phyloP scores from a whole-genome alignment of 2,888 invertebrate genomes.

The Torymus aiolomorphi region DNA sequence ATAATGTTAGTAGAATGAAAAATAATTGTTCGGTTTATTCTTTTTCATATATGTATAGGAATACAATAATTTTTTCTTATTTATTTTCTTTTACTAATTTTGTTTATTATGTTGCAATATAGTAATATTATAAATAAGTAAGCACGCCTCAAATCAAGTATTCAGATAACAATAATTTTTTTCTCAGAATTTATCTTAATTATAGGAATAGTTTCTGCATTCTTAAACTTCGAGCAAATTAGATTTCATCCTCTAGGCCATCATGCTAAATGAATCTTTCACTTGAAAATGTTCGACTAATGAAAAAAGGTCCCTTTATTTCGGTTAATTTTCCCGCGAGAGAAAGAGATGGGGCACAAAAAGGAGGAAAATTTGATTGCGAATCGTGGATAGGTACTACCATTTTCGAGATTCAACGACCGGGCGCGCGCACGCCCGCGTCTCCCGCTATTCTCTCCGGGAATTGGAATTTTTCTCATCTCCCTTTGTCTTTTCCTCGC shows the following conservation, averaged over 20 bases:
- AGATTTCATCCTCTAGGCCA: not conserved
- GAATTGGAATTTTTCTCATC: constrained; percentile 53
- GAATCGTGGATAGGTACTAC: constrained; percentile 46
- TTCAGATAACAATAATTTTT: too few species aligned
- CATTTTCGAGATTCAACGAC: constrained; percentile 49
- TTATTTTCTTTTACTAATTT: too few species aligned
- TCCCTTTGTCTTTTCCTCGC: constrained; percentile 46
- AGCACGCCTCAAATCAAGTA: too few species aligned
- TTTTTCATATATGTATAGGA: too few species aligned
- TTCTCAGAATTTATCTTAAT: too few species aligned
- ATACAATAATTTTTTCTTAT: too few species aligned
- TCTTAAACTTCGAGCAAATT: constrained; percentile 13
- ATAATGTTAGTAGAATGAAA: not conserved
- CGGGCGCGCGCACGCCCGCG: not conserved
- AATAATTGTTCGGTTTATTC: too few species aligned
- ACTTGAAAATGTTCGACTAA: constrained; percentile 31
- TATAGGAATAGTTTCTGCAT: too few species aligned
- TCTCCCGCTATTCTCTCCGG: constrained; percentile 33
- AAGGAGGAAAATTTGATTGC: constrained; percentile 49
- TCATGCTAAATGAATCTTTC: constrained; percentile 23
- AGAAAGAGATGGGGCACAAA: constrained; percentile 1
- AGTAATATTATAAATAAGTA: too few species aligned
- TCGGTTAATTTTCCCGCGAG: constrained; percentile 43
- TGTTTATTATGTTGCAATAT: too few species aligned
- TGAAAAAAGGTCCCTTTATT: constrained; percentile 25